Base-by-base conservation (phyloP, 2,888 invertebrate species). In the Xestia xanthographa region DNA sequence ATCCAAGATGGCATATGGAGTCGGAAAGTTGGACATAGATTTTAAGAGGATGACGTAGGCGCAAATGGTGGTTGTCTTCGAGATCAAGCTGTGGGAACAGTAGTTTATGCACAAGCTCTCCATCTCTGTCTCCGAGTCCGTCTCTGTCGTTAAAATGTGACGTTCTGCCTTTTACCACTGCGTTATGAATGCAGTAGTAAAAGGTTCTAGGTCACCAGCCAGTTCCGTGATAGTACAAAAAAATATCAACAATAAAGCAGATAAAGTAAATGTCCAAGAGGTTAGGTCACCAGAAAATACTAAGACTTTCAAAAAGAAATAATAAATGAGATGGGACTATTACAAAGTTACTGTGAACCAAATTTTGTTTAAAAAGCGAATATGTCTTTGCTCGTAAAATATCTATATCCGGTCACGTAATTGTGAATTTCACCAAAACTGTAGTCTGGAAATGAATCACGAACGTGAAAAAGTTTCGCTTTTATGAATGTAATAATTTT, bases 401-500 rank as follows among this genome's bases (percentile, higher is more conserved):
- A 22, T 80, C 71, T 62, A 71, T 74, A 82, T 87, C 87, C 83
- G 88, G 80, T 77, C 78, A 80, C 85, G 87, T 86, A 86, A 87
- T 78, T 38, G 29, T 66, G 69, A 60, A 75, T 75, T 70, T 80
- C 66, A 69, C 48, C 34, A 66, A 84, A 77, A 70, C 74, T 78
- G 78, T 66, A 79, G 77, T 76, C 62, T 70, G 63, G 72, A 75
- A 82, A 72, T 84, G 80, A 88, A 85, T 87, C 77, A 86, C 77
- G 75, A 79, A 73, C 41, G 58, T 60, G 63, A 81, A 76, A 72
- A 74, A 66, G 76, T 80, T 82, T 82, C 75, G 77, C 72, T 83
- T 82, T 88, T 80, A 66, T 70, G 71, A 45, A 62, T 66, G 34
- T 62, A 56, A 66, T 75, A 22, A n/a, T 74, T 69, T 74, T 12